Evolutionary conservation across 2,113 vertebrate species (phyloP).

Genomic region (Microtus richardsoni): DNA sequence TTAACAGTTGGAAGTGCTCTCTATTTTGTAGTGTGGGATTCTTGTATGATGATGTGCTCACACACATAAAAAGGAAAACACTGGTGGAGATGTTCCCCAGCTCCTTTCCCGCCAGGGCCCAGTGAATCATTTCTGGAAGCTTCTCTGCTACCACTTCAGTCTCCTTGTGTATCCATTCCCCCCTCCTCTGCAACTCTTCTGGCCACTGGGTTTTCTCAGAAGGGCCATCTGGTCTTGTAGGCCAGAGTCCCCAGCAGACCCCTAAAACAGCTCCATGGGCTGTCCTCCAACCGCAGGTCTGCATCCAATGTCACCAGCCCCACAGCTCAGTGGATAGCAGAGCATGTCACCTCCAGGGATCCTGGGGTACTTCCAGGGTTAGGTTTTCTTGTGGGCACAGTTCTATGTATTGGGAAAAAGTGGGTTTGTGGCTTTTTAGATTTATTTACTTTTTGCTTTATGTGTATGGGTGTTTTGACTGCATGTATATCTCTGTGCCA

Average conservation of each 20-base stretch:
- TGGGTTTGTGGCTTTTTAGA: background rate
- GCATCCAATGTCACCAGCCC: no score
- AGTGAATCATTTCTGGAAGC: background rate
- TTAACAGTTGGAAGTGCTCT: background rate
- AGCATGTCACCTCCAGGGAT: background rate
- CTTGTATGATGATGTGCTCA: background rate
- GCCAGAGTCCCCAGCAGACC: background rate
- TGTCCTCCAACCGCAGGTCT: accelerated
- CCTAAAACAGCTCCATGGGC: background rate
- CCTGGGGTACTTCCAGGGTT: background rate
- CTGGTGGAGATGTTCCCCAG: background rate
- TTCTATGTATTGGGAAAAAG: background rate
- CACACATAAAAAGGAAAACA: background rate
- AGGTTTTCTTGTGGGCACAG: background rate
- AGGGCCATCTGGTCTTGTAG: background rate
- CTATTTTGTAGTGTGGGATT: background rate
- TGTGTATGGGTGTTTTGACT: background rate
- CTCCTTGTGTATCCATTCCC: background rate
- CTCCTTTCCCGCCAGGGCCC: background rate
- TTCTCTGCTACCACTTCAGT: background rate
- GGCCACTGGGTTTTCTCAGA: background rate
- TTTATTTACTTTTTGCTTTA: background rate
- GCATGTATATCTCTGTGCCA: background rate
- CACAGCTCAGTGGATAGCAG: background rate
- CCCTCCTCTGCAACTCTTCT: background rate